Base-by-base conservation (phyloP, 2,888 invertebrate species). In the Capitulum mitella region DNA sequence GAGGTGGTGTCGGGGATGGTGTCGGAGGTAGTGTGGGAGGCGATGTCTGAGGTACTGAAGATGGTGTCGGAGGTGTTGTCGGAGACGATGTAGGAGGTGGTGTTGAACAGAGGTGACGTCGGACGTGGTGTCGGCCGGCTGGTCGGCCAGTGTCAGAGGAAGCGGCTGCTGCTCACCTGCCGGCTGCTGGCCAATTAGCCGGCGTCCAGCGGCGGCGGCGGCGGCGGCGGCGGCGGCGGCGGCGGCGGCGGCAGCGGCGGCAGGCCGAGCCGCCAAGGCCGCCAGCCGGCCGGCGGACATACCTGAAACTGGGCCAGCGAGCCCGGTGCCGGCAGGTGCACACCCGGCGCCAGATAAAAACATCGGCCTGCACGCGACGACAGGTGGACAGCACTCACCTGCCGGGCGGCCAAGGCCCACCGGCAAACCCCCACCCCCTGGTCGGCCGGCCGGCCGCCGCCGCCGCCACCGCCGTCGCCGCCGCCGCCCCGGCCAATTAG, bases 291-390 rank as follows among this genome's bases (percentile, higher is more conserved):
- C 5, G 19, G 51, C 51, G 2, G 51, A 22, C 51, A 51, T 51
- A 51, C 51, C 51, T 19, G 51, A 51, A 51, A 51, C 51, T 51
- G 51, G 51, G 51, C 51, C 51, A 51, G 51, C 51, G 51, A n/a
- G n/a, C 51, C 19, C 51, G 51, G 51, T 3, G 51, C 19, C 51
- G 51, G 51, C 51, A 51, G 51, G 51, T 51, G 61, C 61, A 32
- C 32, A 32, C 61, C n/a, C 32, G 14, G n/a, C 61, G n/a, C n/a
- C 12, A 29, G 61, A 61, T 61, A 61, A 61, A 61, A 61, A 61
- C 61, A 61, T 61, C 61, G 61, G 32, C 61, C 14, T 61, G 61
- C 61, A 61, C 61, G 32, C 61, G 61, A n/a, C 61, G 61, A 61
- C 61, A 61, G 61, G 61, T 61, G 61, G 61, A 61, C 61, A 3